Evolutionary conservation across 37 sponge, comb jelly and placozoan species (phyloP), one percentile per base, ranked within the genome.

Genomic region (Halisarca cf. caerulea): DNA sequence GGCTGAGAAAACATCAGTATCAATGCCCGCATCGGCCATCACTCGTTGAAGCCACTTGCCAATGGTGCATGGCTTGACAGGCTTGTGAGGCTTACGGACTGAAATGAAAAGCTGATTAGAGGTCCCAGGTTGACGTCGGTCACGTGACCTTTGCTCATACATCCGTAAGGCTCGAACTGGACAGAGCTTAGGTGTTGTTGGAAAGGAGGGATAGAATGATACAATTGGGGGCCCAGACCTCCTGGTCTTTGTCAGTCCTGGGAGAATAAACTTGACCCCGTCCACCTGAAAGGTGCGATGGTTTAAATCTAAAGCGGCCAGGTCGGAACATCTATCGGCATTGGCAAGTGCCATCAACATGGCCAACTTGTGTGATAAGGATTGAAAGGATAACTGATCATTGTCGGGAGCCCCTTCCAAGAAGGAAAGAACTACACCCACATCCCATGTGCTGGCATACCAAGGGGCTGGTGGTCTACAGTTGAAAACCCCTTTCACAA

Each of bases 331-430:
- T 30, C n/a, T n/a, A n/a, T n/a, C n/a, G n/a, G n/a, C n/a, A n/a
- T n/a, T n/a, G n/a, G n/a, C n/a, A n/a, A n/a, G 78, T 74, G 85
- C 85, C 64, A 85, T 24, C 64, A 85, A 47, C 83, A 82, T 82
- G n/a, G 33, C 69, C 28, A 66, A 21, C 72, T 70, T 70, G 38
- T 70, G 72, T 23, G 38, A 37, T 36, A 70, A 36, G 28, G 30
- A 59, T 27, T 59, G 60, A 6, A 59, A 59, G 7, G 60, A 59
- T 59, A 59, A 6, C 7, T 27, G 37, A 70, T 70, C 38, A 37
- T 70, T 32, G 72, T 37, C 38, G n/a, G n/a, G n/a, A n/a, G n/a
- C n/a, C n/a, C n/a, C n/a, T n/a, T n/a, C n/a, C n/a, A n/a, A n/a
- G n/a, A n/a, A n/a, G n/a, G n/a, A n/a, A n/a, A n/a, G n/a, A n/a